Conservation (phyloP, 2,797 vertebrate species). For the Eleutherodactylus coqui region DNA sequence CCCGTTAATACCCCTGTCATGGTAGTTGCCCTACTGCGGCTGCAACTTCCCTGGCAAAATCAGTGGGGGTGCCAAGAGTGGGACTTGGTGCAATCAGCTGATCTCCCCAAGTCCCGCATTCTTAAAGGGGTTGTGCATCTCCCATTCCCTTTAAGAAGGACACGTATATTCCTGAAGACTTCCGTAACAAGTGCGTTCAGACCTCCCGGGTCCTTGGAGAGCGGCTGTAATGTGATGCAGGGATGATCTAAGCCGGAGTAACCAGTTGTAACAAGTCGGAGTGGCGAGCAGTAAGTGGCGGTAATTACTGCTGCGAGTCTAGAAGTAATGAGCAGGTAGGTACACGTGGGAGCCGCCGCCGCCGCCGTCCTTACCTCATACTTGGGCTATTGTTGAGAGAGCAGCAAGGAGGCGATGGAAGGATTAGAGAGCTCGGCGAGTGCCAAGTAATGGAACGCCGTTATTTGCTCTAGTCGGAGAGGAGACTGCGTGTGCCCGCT, state of each 20-base stretch:
- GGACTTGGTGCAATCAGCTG: too few relatives aligned
- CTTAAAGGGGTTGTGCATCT: too few relatives aligned
- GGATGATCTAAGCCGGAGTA: constrained; percentile 9
- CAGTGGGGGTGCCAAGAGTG: too few relatives aligned
- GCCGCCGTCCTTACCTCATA: constrained; percentile 5
- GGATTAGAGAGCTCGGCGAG: not conserved
- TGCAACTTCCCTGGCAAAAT: too few relatives aligned
- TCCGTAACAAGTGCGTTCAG: not conserved
- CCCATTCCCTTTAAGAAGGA: too few relatives aligned
- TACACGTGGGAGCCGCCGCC: not conserved
- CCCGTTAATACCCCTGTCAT: too few relatives aligned
- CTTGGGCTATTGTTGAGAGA: not conserved
- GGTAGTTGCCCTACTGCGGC: too few relatives aligned
- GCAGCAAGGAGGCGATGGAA: not conserved
- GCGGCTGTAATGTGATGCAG: not conserved
- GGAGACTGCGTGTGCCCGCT: not conserved
- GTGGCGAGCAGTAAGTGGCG: not conserved
- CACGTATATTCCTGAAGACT: not conserved
- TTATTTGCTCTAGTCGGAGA: not conserved
- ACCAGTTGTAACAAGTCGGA: constrained; percentile 11
- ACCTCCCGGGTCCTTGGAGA: not conserved
- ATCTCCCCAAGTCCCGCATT: too few relatives aligned
- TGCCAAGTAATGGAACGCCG: not conserved
- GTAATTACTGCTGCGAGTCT: not conserved
- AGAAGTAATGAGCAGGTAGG: constrained; percentile 13